Evolutionary conservation across 2,113 vertebrate species (phyloP), one percentile per base, ranked within the genome.

Genomic region (mouse (Mus musculus)): DNA sequence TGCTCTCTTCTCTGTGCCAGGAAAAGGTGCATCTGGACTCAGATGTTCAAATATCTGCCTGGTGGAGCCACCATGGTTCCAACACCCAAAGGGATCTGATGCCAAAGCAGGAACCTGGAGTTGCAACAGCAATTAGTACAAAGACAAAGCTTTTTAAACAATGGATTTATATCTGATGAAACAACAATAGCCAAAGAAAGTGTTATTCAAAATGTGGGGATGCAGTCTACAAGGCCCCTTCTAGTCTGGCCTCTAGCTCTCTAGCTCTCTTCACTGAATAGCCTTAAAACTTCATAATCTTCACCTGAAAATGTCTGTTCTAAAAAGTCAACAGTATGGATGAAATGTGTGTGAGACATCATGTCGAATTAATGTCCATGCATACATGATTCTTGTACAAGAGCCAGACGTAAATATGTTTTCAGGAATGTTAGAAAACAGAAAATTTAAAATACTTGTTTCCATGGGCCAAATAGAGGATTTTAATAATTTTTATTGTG

Each of bases 261-360:
- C 49, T 54, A 65, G n/a, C 59, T 90, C 24, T 84, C 81, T 95
- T 93, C 42, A 71, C 71, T 93, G 90, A 67, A 49, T 63, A 59
- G 8, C 52, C n/a, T 94, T 80, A 59, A 86, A 82, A 90, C 36
- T 90, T 69, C 14, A 28, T 11, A 63, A 30, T 13, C 17, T 33
- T 86, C 42, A 65, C 88, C 76, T 85, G 81, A 67, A 96, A 96
- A 94, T 93, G 95, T 88, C 49, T 96, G 82, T 95, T 52, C 85
- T 94, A 80, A 76, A 88, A 94, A 90, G 39, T 49, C 93, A 95
- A 89, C 71, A 76, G n/a, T 5, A 8, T 86, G 88, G 67, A 67
- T 82, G 61, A 89, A 78, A 90, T 92, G 46, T 49, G 81, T 92
- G 36, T 56, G 86, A 97, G 88, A 80, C 76, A 86, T 77, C 49